These are phyloP conservation scores for Martes martes DNA, from an alignment of 2,113 vertebrate species.

Conservation along the genomic window DNA sequence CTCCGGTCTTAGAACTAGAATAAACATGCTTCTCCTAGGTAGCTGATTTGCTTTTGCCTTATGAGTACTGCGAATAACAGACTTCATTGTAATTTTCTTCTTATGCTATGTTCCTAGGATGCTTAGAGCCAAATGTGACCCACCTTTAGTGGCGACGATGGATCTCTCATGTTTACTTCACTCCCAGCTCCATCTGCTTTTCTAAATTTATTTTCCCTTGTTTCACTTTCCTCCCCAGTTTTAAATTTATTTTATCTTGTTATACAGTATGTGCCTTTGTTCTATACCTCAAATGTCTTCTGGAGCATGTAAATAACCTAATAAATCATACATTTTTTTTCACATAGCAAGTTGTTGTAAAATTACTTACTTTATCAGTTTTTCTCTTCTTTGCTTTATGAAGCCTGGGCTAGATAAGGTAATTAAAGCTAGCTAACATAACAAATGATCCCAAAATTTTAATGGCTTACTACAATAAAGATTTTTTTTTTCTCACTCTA, in stretches of 20 bases:
- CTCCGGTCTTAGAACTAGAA: slow-evolving; percentile 37
- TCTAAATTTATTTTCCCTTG: slow-evolving; percentile 44
- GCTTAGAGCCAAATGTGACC: background rate
- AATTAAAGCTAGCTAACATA: background rate
- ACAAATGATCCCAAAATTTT: background rate
- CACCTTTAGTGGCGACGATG: background rate
- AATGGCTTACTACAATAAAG: background rate
- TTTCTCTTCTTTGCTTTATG: slow-evolving; percentile 34
- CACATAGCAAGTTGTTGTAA: background rate
- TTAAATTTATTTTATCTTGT: slow-evolving; percentile 43
- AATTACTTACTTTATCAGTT: background rate
- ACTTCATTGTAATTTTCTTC: background rate
- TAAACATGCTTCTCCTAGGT: background rate
- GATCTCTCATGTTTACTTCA: background rate
- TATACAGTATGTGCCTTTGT: background rate
- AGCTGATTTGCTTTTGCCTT: slow-evolving; percentile 45
- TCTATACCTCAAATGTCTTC: background rate
- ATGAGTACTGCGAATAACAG: slow-evolving; percentile 28
- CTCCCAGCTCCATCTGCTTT: background rate
- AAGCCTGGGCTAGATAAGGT: background rate
- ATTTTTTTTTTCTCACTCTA: background rate
- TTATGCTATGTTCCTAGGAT: background rate
- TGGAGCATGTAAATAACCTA: slow-evolving; percentile 39
- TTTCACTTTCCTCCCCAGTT: background rate
- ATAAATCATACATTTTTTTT: background rate